phyloP scores from a whole-genome alignment of 2,113 vertebrate species.

The Bos javanicus region DNA sequence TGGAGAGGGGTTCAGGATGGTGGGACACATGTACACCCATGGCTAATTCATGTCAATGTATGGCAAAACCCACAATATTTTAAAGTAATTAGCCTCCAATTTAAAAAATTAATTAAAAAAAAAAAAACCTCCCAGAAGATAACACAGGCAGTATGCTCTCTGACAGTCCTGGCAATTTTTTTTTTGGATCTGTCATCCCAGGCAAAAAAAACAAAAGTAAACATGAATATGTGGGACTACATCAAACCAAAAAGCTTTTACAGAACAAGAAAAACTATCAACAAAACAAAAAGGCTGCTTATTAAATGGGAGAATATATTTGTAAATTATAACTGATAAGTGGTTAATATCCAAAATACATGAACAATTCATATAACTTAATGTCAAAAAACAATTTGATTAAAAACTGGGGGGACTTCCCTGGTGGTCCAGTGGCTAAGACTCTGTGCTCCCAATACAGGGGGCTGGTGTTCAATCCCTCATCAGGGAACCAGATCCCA shows the following conservation, averaged over 20 bases:
- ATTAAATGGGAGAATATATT: neutral
- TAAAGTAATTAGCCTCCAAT: neutral
- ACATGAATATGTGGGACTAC: neutral
- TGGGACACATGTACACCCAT: neutral
- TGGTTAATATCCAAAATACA: neutral
- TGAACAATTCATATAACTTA: neutral
- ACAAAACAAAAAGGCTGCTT: neutral
- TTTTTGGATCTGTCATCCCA: neutral
- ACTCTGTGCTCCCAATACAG: neutral
- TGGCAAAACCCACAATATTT: neutral
- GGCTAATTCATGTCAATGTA: neutral
- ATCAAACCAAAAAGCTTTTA: neutral
- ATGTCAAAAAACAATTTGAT: neutral
- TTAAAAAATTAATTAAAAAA: neutral
- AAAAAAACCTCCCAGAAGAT: neutral
- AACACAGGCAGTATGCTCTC: neutral
- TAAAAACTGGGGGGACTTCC: neutral
- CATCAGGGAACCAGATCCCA: neutral
- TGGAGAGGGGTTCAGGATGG: neutral
- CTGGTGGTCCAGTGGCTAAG: neutral
- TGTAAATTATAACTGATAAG: neutral
- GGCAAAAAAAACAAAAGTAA: neutral
- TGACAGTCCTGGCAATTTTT: neutral
- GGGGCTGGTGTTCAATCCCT: neutral
- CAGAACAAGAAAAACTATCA: neutral